phyloP scores from a whole-genome alignment of 2,797 vertebrate genomes.

The Benthosema pterotum region DNA sequence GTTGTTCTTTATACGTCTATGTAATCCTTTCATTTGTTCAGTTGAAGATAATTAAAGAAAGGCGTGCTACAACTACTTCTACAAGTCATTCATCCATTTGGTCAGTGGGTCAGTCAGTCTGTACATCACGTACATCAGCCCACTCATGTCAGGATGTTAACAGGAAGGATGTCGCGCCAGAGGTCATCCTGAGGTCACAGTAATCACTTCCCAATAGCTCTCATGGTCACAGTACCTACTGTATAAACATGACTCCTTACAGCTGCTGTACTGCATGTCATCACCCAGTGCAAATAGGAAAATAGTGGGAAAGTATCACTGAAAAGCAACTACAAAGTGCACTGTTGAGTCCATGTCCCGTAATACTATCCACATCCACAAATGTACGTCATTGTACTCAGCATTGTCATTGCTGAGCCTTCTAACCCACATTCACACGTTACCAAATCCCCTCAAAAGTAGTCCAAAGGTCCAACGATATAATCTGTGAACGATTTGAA shows the following conservation, averaged over 20 bases:
- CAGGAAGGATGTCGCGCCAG: slow-evolving; percentile 40
- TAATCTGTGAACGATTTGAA: slow-evolving; percentile 15
- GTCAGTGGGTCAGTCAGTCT: slow-evolving; percentile 17
- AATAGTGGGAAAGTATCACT: neutral
- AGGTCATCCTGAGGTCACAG: slow-evolving; percentile 44
- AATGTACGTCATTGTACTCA: slow-evolving; percentile 24
- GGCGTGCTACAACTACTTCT: no score
- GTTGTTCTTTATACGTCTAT: no score
- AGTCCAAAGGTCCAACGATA: slow-evolving; percentile 17
- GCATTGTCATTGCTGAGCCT: slow-evolving; percentile 11
- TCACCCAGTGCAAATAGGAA: no score
- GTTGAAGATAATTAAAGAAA: neutral
- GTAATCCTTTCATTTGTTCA: no score
- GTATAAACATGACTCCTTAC: neutral
- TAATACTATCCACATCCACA: neutral
- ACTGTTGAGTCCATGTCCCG: no score
- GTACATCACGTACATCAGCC: neutral
- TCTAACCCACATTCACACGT: slow-evolving; percentile 14
- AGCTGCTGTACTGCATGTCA: neutral
- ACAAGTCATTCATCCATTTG: neutral
- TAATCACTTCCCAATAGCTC: slow-evolving; percentile 54
- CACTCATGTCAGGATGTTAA: no score
- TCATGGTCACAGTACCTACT: slow-evolving; percentile 18
- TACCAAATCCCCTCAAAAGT: slow-evolving; percentile 21
- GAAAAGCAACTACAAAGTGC: neutral